Evolutionary conservation across 2,797 vertebrate species (phyloP).

Genomic region (Xiphophorus birchmanni): DNA sequence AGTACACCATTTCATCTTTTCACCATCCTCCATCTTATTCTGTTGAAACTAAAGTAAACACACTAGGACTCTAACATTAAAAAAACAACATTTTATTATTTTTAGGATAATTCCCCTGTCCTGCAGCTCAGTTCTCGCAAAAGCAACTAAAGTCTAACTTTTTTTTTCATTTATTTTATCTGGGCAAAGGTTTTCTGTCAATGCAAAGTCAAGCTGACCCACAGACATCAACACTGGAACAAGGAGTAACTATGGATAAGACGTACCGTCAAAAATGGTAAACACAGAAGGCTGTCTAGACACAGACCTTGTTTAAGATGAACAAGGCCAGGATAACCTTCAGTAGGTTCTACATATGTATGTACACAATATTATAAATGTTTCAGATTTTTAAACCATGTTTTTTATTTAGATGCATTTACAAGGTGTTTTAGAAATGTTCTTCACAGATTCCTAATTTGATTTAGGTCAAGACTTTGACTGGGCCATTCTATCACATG

Average conservation of each 20-base stretch:
- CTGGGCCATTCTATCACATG: neutral
- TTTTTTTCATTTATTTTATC: neutral
- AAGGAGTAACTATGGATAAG: neutral
- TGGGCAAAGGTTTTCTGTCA: conserved; percentile 14
- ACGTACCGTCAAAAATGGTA: conserved; percentile 6
- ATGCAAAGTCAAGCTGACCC: conserved; percentile 12
- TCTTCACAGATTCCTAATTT: neutral
- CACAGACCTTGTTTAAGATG: conserved; percentile 8
- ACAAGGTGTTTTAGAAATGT: neutral
- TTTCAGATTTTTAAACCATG: neutral
- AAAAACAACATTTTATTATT: neutral
- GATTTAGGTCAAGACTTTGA: neutral
- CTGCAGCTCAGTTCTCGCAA: neutral
- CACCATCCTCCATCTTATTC: neutral
- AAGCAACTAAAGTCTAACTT: neutral
- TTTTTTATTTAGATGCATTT: neutral
- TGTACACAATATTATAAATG: neutral
- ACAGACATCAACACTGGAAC: neutral
- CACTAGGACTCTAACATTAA: neutral
- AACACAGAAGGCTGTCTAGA: conserved; percentile 20
- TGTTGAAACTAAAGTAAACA: neutral
- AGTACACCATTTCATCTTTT: neutral
- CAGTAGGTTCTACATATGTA: neutral
- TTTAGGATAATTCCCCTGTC: neutral
- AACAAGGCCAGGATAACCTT: neutral